Evolutionary conservation across 2,888 invertebrate species (phyloP), one percentile per base, ranked within the genome.

Genomic region (Margaritifera margaritifera): DNA sequence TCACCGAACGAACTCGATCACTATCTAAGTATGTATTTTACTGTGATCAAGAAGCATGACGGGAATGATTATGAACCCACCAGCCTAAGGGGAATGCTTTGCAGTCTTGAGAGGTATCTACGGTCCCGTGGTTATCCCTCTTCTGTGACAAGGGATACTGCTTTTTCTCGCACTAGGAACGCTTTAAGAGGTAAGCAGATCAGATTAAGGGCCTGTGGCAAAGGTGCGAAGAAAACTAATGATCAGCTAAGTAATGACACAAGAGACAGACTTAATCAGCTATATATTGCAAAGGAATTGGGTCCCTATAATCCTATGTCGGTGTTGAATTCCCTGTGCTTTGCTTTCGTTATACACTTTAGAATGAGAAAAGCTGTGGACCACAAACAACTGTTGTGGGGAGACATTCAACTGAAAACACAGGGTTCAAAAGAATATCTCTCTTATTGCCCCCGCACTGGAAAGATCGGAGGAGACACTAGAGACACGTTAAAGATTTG

Each of bases 61-160:
- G 84, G 84, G 0, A 83, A 82, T 55, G 86, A 86, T 22, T 86
- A 86, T 66, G 86, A 86, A 69, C 83, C 85, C 0, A 83, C 83
- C 19, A 84, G 84, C 64, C 68, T 86, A 24, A 70, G 86, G n/a
- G 84, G 84, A 2, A 86, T 86, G 83, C 73, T 86, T 57, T 84
- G 84, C 31, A 86, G 86, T 62, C 80, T 86, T 18, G 86, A 86
- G 66, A 71, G 86, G 8, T 83, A 83, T 56, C 74, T 86, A 11
- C 76, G 82, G 57, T 74, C 80, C 31, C 82, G 80, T 60, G 77
- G 80, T 61, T 86, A 84, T 63, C 82, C 79, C 1, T 63, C 74
- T 8, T 86, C 86, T 0, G 70, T 86, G 6, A 86, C 84, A 5
- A 80, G 84, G 61, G 84, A 84, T 64, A 71, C 66, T 51, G 77